A percentile compares a stretch with the other conserved stretches of the same genome.
These are phyloP conservation scores for Otocyon megalotis DNA, from an alignment of 2,113 vertebrate species.

Conservation along the genomic window DNA sequence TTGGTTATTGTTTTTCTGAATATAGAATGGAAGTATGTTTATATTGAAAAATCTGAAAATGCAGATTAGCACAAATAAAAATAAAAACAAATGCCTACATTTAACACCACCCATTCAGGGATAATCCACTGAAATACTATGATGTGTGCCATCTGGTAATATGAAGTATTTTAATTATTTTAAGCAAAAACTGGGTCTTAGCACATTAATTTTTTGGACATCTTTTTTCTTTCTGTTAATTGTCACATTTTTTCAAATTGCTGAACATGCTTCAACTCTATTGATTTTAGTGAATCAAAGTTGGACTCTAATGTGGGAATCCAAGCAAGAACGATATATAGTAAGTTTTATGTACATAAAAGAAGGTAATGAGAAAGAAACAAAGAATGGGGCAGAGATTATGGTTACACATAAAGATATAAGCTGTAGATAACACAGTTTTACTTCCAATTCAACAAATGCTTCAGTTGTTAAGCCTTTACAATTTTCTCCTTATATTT, in stretches of 20 bases:
- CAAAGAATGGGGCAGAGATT: not conserved
- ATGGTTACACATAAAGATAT: not conserved
- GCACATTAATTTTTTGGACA: not conserved
- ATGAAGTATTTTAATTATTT: not conserved
- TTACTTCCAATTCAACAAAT: not conserved
- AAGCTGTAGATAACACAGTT: not conserved
- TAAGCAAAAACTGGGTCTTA: not conserved
- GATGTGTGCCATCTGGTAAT: not conserved
- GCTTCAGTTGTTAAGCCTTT: not conserved
- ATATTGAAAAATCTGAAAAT: slow-evolving; percentile 33
- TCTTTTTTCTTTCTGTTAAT: not conserved
- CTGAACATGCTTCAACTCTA: not conserved
- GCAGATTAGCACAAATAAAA: not conserved
- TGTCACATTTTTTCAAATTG: not conserved
- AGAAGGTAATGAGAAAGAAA: not conserved
- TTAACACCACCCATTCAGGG: not conserved
- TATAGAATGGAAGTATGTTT: not conserved
- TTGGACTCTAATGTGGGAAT: not conserved
- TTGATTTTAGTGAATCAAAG: not conserved
- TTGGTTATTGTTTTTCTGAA: not conserved
- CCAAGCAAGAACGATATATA: not conserved
- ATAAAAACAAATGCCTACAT: not conserved
- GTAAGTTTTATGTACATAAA: not conserved
- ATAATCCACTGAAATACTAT: not conserved
- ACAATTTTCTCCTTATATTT: not conserved